Evolutionary conservation across 2,797 vertebrate species (phyloP).

Genomic region (Meriones psammophilus): DNA sequence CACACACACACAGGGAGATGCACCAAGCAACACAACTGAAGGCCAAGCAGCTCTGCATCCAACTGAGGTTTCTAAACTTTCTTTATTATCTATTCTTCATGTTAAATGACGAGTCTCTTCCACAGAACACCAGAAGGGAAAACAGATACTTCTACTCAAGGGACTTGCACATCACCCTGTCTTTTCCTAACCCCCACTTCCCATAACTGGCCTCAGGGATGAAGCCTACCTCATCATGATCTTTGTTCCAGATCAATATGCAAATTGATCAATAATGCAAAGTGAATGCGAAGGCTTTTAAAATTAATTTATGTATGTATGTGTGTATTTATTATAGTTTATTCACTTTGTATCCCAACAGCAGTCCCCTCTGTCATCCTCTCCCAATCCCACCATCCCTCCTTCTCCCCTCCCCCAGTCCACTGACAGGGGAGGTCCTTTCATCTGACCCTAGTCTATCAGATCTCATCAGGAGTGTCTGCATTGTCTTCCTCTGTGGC

Average conservation of each 20-base stretch:
- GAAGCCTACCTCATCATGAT: constrained; percentile 8
- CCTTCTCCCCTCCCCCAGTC: too few species aligned
- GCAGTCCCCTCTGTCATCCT: too few species aligned
- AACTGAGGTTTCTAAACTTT: constrained; percentile 65
- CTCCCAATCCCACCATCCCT: too few species aligned
- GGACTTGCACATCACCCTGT: not conserved
- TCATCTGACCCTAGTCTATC: too few species aligned
- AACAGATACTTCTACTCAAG: constrained; percentile 59
- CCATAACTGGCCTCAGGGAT: constrained; percentile 62
- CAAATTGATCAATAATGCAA: not conserved
- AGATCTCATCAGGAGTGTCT: too few species aligned
- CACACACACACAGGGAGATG: not conserved
- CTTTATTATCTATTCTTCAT: constrained; percentile 73
- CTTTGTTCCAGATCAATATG: constrained; percentile 8
- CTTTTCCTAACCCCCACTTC: not conserved
- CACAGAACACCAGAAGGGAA: constrained; percentile 68
- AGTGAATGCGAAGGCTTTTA: too few species aligned
- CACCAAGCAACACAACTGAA: constrained; percentile 80
- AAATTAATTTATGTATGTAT: too few species aligned
- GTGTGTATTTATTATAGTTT: too few species aligned
- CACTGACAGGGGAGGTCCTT: too few species aligned
- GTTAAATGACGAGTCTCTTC: constrained; percentile 73
- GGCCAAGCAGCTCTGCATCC: constrained; percentile 80
- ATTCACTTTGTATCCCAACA: too few species aligned
- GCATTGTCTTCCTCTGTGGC: too few species aligned